Base-by-base conservation (phyloP, 2,113 vertebrate species). In the Echinops telfairi region DNA sequence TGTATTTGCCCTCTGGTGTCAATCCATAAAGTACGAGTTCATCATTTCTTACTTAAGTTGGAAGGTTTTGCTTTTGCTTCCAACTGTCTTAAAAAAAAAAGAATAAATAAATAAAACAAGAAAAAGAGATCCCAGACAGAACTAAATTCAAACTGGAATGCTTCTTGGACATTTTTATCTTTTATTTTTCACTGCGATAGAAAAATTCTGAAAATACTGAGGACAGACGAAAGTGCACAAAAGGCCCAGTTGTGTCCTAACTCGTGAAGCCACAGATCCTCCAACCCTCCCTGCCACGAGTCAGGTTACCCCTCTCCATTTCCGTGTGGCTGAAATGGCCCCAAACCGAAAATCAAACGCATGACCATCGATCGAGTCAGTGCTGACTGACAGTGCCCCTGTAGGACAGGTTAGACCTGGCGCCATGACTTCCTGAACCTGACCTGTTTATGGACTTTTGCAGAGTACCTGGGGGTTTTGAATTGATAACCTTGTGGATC, bases 31-130 rank as follows among this genome's bases (percentile, higher is more conserved):
- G 20, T 70, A 58, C 25, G 62, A 71, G 78, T 90, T 92, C 82
- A 86, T 78, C 86, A 64, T 73, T 82, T 89, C 29, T 0, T 36
- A 0, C 78, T 86, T 86, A 83, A 88, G 25, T 66, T 79, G n/a
- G 57, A 96, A 90, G 38, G 57, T 71, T 53, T 47, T 47, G 38
- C 58, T 73, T 89, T 68, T 53, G 47, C 47, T 92, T 53, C 83
- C 58, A 79, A 12, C 23, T 78, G 16, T 9, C 27, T 5, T n/a
- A 75, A 75, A 53, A 25, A 11, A 33, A 66, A 79, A 53, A 9
- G 93, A 68, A 62, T 8, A 31, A 60, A 83, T 60, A 9, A 94
- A 68, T 47, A 90, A 90, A 33, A 53, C 9, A 53, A 6, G 47
- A 53, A 53, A 53, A 53, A 53, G 47, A 53, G 47, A 53, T 62